phyloP scores from a whole-genome alignment of 1,140 invertebrate genomes.

The Orchesella cincta region DNA sequence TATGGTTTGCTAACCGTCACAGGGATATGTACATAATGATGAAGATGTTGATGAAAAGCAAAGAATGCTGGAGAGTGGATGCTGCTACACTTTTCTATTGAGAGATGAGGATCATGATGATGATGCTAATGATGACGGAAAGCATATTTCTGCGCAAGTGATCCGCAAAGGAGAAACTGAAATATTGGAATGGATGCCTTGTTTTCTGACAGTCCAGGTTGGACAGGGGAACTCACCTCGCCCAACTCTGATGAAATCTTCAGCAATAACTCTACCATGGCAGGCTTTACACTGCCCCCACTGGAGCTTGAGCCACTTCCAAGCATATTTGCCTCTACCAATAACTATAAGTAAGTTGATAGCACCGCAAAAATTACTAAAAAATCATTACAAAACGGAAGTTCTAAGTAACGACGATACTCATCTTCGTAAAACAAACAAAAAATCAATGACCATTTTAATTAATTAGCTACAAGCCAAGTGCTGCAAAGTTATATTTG shows the following conservation, averaged over 20 bases:
- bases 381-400: no score
- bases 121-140: neutral
- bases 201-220: conserved; percentile 48
- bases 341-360: conserved; percentile 42
- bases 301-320: conserved; percentile 40
- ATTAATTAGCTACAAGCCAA: no score
- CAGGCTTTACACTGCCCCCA: conserved; percentile 44
- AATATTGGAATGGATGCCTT: conserved; percentile 47
- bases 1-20: no score
- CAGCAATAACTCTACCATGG: conserved; percentile 42
- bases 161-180: conserved; percentile 18
- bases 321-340: conserved; percentile 40
- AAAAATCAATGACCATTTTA: no score
- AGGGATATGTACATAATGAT: neutral
- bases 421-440: no score
- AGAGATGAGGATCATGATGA: neutral
- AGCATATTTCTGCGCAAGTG: conserved; percentile 5
- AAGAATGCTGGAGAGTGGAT: no score
- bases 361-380: neutral
- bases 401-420: no score
- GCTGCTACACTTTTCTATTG: no score
- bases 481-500: no score
- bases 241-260: conserved; percentile 46
- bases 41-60: no score
- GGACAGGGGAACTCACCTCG: conserved; percentile 46